phyloP scores from a whole-genome alignment of 2,888 invertebrate species.

The Tetranychus piercei region DNA sequence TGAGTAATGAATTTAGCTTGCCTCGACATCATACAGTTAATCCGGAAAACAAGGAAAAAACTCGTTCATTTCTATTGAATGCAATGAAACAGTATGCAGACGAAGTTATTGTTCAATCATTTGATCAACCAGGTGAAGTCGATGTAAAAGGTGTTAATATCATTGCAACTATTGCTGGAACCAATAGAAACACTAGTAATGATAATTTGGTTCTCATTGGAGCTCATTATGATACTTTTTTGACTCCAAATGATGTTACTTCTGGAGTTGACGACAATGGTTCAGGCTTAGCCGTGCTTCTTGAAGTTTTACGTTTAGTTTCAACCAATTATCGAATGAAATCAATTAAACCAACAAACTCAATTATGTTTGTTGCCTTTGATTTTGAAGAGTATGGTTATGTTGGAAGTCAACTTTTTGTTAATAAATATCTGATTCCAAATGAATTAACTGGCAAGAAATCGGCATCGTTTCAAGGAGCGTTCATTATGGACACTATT shows the following conservation, averaged over 20 bases:
- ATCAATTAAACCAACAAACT: constrained; percentile 7
- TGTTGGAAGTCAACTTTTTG: constrained; percentile 30
- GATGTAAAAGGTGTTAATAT: not conserved
- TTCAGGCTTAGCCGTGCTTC: constrained; percentile 31
- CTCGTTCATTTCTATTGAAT: not conserved
- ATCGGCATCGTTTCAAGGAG: not conserved
- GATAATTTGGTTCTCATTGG: constrained; percentile 32
- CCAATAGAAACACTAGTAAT: not conserved
- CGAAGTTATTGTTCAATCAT: not conserved
- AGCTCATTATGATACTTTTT: constrained; percentile 32
- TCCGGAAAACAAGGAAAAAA: not conserved
- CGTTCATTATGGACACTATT: constrained; percentile 32
- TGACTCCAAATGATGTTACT: constrained; percentile 22
- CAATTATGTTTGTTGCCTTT: constrained; percentile 33
- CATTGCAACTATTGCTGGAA: not conserved
- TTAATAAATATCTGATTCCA: constrained; percentile 30
- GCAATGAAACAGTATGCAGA: not conserved
- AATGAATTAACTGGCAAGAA: constrained; percentile 21
- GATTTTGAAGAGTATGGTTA: constrained; percentile 32
- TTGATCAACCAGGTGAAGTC: not conserved
- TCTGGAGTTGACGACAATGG: constrained; percentile 31
- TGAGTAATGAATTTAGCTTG: not conserved
- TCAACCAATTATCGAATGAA: constrained; percentile 24
- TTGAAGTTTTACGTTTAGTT: constrained; percentile 31
- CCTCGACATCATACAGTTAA: not conserved